A percentile compares a stretch with the other conserved stretches of the same genome.
phyloP scores from a whole-genome alignment of 2,113 vertebrate genomes.

The Gambusia holbrooki region DNA sequence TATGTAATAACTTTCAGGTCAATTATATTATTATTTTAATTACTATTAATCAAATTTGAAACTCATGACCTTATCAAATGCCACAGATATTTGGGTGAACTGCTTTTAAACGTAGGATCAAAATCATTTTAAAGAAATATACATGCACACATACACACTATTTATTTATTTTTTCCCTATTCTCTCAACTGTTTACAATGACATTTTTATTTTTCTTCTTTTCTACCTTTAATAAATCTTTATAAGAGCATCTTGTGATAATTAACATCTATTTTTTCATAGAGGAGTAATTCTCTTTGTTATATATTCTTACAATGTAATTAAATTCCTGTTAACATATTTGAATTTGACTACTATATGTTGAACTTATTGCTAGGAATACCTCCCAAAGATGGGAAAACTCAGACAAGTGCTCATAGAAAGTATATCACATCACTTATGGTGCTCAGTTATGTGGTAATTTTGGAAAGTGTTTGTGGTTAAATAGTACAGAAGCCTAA shows the following conservation, averaged over 20 bases:
- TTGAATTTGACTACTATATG: not conserved
- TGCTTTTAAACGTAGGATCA: not conserved
- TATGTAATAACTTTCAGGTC: no score
- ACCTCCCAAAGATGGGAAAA: constrained; percentile 45
- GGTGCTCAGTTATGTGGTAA: not conserved
- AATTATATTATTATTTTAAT: no score
- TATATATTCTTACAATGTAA: not conserved
- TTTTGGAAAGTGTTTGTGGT: not conserved
- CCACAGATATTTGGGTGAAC: not conserved
- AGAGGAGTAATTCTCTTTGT: not conserved
- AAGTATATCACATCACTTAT: not conserved
- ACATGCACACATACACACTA: not conserved
- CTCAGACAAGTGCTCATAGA: constrained; percentile 1
- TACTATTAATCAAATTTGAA: not conserved
- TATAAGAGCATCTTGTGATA: not conserved
- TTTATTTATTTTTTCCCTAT: no score
- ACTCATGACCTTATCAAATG: not conserved
- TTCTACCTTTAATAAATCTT: not conserved
- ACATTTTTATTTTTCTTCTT: not conserved
- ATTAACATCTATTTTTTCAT: not conserved
- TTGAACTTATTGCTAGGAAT: constrained; percentile 35
- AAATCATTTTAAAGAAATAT: not conserved
- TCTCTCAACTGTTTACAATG: not conserved
- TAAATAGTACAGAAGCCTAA: constrained; percentile 9
- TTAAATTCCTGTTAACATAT: not conserved